Conservation (phyloP, 2,797 vertebrate genomes). For the Eurystomus glaucurus region DNA sequence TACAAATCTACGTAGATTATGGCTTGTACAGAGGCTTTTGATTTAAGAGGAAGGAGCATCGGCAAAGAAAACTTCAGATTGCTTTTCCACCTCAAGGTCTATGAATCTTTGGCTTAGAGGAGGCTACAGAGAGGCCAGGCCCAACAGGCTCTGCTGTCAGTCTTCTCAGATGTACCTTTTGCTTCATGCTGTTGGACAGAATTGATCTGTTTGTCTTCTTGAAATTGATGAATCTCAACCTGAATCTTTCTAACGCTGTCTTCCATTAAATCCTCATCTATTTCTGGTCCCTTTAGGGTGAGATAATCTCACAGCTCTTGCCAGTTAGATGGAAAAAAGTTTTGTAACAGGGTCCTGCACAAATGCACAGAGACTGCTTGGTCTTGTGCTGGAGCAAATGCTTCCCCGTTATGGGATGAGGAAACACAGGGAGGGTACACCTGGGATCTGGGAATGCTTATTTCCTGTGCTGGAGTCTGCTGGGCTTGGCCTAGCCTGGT, state of each 20-base stretch:
- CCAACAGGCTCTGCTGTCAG: neutral
- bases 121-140: neutral
- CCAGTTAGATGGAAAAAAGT: neutral
- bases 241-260: neutral
- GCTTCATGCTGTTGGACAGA: neutral
- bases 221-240: neutral
- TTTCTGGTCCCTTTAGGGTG: neutral
- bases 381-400: neutral
- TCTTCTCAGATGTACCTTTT: neutral
- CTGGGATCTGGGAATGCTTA: neutral
- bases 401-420: rapidly evolving
- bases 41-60: neutral
- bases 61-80: neutral
- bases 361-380: neutral
- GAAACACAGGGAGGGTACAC: neutral
- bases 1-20: neutral
- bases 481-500: neutral
- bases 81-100: neutral
- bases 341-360: neutral
- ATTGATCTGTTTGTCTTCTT: neutral
- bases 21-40: neutral
- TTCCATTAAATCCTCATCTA: neutral
- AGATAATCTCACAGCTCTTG: neutral
- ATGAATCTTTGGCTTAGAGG: neutral
- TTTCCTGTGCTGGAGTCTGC: neutral